phyloP scores from a whole-genome alignment of 2,888 invertebrate genomes.

The Heteromyza rotundicornis region DNA sequence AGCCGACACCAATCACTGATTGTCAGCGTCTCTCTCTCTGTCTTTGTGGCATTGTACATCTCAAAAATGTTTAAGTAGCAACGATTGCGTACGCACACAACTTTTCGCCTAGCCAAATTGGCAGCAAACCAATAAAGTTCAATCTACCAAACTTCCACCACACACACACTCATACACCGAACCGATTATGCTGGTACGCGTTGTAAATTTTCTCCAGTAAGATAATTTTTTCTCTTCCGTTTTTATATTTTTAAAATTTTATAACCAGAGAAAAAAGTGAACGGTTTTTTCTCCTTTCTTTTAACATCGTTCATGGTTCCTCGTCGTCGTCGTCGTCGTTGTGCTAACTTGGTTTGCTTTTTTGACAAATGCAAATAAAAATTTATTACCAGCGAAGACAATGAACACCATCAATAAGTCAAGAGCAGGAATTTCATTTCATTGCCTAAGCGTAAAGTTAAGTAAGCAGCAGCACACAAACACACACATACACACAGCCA shows the following conservation, averaged over 20 bases:
- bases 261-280: too few relatives aligned
- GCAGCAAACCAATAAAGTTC: conserved; percentile 26
- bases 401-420: conserved; percentile 56
- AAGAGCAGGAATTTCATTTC: conserved; percentile 57
- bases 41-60: too few relatives aligned
- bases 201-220: background rate
- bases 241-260: too few relatives aligned
- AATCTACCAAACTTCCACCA: conserved; percentile 19
- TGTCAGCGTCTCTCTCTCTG: too few relatives aligned
- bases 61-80: background rate
- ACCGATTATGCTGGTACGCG: conserved; percentile 5
- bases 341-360: conserved; percentile 19
- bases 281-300: too few relatives aligned
- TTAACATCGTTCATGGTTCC: too few relatives aligned
- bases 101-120: conserved; percentile 20
- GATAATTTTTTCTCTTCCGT: too few relatives aligned
- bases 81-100: background rate
- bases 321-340: too few relatives aligned
- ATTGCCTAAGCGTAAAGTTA: conserved; percentile 23
- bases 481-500: background rate
- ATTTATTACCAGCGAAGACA: conserved; percentile 37
- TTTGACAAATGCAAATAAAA: conserved; percentile 40
- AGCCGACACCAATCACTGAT: too few relatives aligned
- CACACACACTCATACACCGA: conserved; percentile 4
- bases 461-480: conserved; percentile 2